These are phyloP conservation scores for Charadrius vociferus DNA, from an alignment of 2,113 vertebrate genomes.

Conservation along the genomic window DNA sequence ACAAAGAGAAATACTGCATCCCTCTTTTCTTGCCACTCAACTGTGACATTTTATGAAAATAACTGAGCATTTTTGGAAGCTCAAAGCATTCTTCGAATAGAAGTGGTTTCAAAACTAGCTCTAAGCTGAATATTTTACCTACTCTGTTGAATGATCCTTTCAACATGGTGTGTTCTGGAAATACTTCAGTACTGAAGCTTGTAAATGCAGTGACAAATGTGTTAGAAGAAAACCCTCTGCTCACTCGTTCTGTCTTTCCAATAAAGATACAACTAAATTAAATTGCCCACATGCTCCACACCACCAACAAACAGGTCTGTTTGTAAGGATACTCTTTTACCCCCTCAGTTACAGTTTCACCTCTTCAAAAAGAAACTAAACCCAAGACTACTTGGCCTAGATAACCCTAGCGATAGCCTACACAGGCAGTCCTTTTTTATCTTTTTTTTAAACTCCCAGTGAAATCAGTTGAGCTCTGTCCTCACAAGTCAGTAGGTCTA, in stretches of 20 bases:
- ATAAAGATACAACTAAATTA: background rate
- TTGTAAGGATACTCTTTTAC: background rate
- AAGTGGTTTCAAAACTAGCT: slow-evolving; percentile 23
- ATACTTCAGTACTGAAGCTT: background rate
- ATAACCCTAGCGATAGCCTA: background rate
- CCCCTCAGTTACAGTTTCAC: background rate
- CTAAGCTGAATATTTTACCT: background rate
- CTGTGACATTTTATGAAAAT: background rate
- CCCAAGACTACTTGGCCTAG: background rate
- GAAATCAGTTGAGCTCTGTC: background rate
- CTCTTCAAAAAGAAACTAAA: background rate
- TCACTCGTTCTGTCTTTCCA: background rate
- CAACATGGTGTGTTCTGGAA: background rate
- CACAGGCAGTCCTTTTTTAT: background rate
- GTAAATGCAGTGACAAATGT: background rate
- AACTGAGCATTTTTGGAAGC: background rate
- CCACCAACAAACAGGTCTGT: background rate
- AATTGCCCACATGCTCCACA: background rate
- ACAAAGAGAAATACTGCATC: background rate
- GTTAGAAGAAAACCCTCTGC: background rate
- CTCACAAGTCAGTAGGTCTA: background rate
- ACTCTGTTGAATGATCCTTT: background rate
- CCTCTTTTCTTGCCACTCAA: background rate
- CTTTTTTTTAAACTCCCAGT: background rate
- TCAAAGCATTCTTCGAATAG: slow-evolving; percentile 20